These are phyloP conservation scores for Rhea pennata DNA, from an alignment of 2,113 vertebrate species.

Conservation along the genomic window DNA sequence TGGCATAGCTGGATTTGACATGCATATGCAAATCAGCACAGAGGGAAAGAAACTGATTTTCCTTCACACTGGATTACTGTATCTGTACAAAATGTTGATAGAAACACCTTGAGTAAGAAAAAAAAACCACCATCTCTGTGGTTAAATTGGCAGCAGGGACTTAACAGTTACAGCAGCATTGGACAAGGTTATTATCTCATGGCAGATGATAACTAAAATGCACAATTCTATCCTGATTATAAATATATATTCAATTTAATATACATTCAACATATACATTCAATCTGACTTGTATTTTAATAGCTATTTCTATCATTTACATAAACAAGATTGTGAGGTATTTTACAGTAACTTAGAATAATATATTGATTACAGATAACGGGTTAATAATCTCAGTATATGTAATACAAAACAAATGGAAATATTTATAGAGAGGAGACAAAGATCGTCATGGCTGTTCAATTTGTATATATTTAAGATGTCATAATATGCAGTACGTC, in stretches of 20 bases:
- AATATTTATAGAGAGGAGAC: not conserved
- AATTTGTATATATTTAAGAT: not conserved
- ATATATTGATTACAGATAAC: not conserved
- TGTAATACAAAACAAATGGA: not conserved
- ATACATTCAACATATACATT: conserved; percentile 7
- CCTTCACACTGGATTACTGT: conserved; percentile 50
- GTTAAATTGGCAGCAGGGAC: conserved; percentile 68
- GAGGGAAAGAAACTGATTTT: conserved; percentile 13
- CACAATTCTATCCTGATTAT: not conserved
- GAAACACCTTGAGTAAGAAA: conserved; percentile 57
- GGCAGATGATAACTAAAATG: conserved; percentile 10
- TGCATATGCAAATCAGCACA: conserved; percentile 74
- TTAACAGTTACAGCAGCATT: conserved; percentile 36
- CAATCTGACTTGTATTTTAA: not conserved
- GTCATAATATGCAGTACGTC: not conserved
- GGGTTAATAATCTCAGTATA: not conserved
- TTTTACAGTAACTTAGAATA: not conserved
- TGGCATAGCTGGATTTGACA: conserved; percentile 57
- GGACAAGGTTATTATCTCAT: conserved; percentile 30
- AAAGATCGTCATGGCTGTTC: not conserved
- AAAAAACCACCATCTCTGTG: conserved; percentile 8
- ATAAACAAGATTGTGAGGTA: not conserved
- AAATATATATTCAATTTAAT: conserved; percentile 26
- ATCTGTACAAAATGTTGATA: conserved; percentile 58
- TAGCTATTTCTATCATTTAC: not conserved